phyloP scores from a whole-genome alignment of 2,113 vertebrate species.

The Scomber japonicus region DNA sequence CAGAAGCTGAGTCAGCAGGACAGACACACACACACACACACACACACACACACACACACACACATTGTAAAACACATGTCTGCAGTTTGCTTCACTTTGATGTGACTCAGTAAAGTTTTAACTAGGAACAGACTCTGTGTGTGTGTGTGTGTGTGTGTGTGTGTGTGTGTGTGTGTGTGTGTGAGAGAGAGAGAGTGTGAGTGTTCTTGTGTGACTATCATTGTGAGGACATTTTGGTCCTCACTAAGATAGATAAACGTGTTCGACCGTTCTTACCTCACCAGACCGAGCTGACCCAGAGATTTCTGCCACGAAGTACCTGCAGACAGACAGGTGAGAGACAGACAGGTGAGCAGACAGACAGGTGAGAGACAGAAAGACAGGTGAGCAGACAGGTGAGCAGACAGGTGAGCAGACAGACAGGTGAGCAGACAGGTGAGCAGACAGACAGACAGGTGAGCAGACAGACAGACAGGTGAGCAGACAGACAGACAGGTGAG shows the following conservation, averaged over 20 bases:
- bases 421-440: background rate
- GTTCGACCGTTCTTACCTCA: conserved; percentile 61
- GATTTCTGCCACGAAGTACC: conserved; percentile 68
- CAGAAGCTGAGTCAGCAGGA: too few species aligned
- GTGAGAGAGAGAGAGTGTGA: too few species aligned
- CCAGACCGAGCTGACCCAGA: conserved; percentile 66
- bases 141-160: too few species aligned
- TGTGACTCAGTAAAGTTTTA: background rate
- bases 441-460: background rate
- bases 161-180: too few species aligned
- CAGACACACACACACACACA: too few species aligned
- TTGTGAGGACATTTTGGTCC: too few species aligned
- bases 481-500: background rate
- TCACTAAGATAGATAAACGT: background rate
- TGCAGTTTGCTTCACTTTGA: background rate
- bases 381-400: background rate
- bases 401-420: background rate
- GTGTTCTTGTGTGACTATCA: too few species aligned
- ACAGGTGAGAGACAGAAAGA: background rate
- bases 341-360: background rate
- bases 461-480: conserved; percentile 12
- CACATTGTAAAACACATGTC: background rate
- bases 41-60: conserved; percentile 28
- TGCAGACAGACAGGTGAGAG: conserved; percentile 37
- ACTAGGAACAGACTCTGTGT: background rate